Base-by-base conservation (phyloP, 2,113 vertebrate genomes). In the Circaetus cinerascens region DNA sequence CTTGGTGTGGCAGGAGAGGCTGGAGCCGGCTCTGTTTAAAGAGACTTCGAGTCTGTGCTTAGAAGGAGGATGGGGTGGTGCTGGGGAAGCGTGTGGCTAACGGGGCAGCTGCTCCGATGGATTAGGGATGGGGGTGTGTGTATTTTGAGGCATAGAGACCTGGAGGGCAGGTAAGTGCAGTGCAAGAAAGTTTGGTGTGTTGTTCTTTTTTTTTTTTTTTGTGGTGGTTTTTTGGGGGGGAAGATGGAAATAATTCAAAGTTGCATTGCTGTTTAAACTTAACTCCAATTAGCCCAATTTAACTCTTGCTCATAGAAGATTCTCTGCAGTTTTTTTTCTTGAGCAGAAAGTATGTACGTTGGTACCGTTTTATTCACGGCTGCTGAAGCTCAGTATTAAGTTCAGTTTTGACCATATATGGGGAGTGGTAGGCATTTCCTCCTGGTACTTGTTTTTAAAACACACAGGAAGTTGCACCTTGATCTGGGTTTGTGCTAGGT, bases 401-500 rank as follows among this genome's bases (percentile, higher is more conserved):
- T 87, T 97, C 80, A 82, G 83, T 91, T 94, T 90, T 95, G 81
- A 5, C 97, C 95, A 36, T 95, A 88, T 95, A 91, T 64, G 96
- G 95, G 88, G 93, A 30, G 80, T 7, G 3, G 53, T 40, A 76
- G 89, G 95, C 94, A 82, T 95, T 97, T 97, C 97, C 96, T 97
- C 74, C 69, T 79, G 80, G 29, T 64, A 43, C 91, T 95, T 95
- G 90, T 92, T 95, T 95, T 94, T 94, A 48, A 94, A 94, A 69
- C 22, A 11, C 43, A 2, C 80, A 95, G 96, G 96, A 97, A 96
- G 38, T 79, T 93, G 94, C 84, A 96, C 96, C 97, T 97, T 96
- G 94, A 22, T 81, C 86, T 40, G 71, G 10, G 46, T 62, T 73
- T 89, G 72, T 5, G 48, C 17, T 67, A 36, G 91, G 86, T 93